These are phyloP conservation scores for Maniola hyperantus DNA, from an alignment of 2,888 invertebrate genomes.

Conservation along the genomic window DNA sequence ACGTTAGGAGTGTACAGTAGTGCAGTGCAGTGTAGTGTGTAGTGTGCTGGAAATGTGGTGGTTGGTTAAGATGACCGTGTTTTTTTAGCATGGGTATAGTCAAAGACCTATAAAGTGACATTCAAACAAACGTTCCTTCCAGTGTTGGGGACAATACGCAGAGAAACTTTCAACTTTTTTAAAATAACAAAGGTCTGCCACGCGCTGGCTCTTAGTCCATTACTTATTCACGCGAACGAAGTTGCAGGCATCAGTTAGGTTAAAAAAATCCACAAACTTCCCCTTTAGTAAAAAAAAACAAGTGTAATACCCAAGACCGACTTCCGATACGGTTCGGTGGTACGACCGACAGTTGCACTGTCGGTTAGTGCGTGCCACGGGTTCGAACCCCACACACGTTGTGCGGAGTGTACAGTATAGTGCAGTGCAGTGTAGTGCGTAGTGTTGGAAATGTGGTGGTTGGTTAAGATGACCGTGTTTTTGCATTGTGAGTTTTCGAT, in stretches of 20 bases:
- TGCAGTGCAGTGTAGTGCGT: slow-evolving; percentile 2
- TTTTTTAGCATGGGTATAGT: slow-evolving; percentile 10
- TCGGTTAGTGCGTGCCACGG: slow-evolving; percentile 72
- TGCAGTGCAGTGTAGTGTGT: slow-evolving; percentile 2
- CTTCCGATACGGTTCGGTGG: slow-evolving; percentile 73
- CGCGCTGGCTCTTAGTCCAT: too few species aligned
- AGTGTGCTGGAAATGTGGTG: slow-evolving; percentile 37
- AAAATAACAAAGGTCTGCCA: too few species aligned
- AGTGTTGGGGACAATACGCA: too few species aligned
- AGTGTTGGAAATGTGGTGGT: slow-evolving; percentile 38
- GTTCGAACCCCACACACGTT: slow-evolving; percentile 78
- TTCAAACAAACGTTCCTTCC: too few species aligned
- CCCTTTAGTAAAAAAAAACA: slow-evolving; percentile 19
- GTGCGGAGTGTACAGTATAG: slow-evolving; percentile 19
- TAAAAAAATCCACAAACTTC: slow-evolving; percentile 15
- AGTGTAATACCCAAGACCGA: slow-evolving; percentile 20
- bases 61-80: slow-evolving; percentile 38
- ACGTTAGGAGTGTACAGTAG: slow-evolving; percentile 50
- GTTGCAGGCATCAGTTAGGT: too few species aligned
- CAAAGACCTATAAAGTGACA: too few species aligned
- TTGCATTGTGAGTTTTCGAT: too few species aligned
- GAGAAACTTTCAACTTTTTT: too few species aligned
- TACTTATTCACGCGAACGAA: too few species aligned
- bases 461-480: slow-evolving; percentile 31
- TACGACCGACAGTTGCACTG: slow-evolving; percentile 73